Conservation (phyloP, 2,797 vertebrate genomes). For the Catostomus latipinnis region DNA sequence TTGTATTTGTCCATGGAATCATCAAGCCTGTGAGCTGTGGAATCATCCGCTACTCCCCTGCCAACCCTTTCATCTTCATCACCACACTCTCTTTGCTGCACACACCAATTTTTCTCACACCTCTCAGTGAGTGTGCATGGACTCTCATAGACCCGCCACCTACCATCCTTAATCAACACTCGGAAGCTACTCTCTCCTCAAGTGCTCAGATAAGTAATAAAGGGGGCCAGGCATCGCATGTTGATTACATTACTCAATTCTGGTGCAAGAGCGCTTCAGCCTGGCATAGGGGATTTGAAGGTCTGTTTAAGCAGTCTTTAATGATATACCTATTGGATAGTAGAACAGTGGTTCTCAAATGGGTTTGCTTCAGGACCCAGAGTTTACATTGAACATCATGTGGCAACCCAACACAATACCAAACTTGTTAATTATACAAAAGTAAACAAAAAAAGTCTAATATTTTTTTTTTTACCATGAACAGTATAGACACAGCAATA, state of each 20-base stretch:
- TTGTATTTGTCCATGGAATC: conserved; percentile 64
- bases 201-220: conserved; percentile 55
- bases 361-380: too few relatives aligned
- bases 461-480: too few relatives aligned
- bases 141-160: conserved; percentile 48
- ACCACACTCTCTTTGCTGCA: conserved; percentile 36
- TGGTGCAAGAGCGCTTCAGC: conserved; percentile 33
- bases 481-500: too few relatives aligned
- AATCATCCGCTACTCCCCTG: conserved; percentile 48
- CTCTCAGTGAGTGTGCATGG: conserved; percentile 36
- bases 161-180: conserved; percentile 59
- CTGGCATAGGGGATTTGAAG: conserved; percentile 32
- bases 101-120: conserved; percentile 24
- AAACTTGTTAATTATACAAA: too few relatives aligned
- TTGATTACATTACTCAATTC: conserved; percentile 44
- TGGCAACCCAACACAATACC: too few relatives aligned
- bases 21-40: conserved; percentile 47
- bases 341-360: not conserved
- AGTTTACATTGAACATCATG: too few relatives aligned
- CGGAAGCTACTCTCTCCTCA: conserved; percentile 49
- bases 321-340: conserved; percentile 37
- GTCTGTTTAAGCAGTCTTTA: not conserved
- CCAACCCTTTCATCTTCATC: conserved; percentile 55
- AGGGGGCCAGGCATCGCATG: conserved; percentile 24
- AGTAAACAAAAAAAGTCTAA: too few relatives aligned